Evolutionary conservation across 2,888 invertebrate genomes (phyloP).

Genomic region (Drosophila algonquin): DNA sequence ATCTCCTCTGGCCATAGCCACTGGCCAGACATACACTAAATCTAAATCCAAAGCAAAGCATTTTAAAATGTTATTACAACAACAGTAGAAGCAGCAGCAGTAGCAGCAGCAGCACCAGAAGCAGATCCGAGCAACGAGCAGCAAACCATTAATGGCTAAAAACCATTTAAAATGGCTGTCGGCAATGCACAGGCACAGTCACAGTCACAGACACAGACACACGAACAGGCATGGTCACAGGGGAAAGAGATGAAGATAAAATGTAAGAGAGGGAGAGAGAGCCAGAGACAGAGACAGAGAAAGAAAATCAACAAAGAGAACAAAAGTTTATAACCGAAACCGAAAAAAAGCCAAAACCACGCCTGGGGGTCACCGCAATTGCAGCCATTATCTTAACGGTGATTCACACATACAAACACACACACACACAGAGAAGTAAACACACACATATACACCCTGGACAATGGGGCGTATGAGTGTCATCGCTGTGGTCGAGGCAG

Average conservation of each 20-base stretch:
- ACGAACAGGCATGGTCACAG: neutral
- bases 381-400: slow-evolving; percentile 78
- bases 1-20: slow-evolving; percentile 32
- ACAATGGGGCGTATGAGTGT: slow-evolving; percentile 66
- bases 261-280: slow-evolving; percentile 4
- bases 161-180: slow-evolving; percentile 74
- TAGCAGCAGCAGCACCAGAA: slow-evolving; percentile 7
- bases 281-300: slow-evolving; percentile 13
- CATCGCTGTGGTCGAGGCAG: slow-evolving; percentile 42
- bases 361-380: slow-evolving; percentile 79
- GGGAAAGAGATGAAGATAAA: slow-evolving; percentile 36
- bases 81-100: slow-evolving; percentile 21
- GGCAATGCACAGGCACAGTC: slow-evolving; percentile 57
- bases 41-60: slow-evolving; percentile 64
- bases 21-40: slow-evolving; percentile 48
- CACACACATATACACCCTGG: slow-evolving; percentile 26
- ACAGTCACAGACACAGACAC: slow-evolving; percentile 41
- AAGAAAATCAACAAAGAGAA: slow-evolving; percentile 50
- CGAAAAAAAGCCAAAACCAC: slow-evolving; percentile 72
- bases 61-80: slow-evolving; percentile 79
- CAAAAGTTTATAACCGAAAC: slow-evolving; percentile 75
- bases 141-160: slow-evolving; percentile 73
- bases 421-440: slow-evolving; percentile 25
- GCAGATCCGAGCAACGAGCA: slow-evolving; percentile 33
- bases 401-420: slow-evolving; percentile 49